These are phyloP conservation scores for Poicephalus gulielmi DNA, from an alignment of 2,113 vertebrate species.

Conservation along the genomic window DNA sequence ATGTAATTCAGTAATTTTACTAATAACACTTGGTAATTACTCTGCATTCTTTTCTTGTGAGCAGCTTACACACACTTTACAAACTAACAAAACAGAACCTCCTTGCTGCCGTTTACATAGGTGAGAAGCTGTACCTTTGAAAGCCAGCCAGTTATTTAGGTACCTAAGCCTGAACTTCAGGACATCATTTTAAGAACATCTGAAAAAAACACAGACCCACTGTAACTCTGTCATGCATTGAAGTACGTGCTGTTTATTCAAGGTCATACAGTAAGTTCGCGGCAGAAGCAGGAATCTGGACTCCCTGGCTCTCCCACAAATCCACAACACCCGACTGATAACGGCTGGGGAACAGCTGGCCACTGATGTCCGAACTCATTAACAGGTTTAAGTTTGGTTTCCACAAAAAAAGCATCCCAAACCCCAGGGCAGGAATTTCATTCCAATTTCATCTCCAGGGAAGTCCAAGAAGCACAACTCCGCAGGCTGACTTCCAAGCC, in stretches of 20 bases:
- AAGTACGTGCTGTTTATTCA: background rate
- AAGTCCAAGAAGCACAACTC: background rate
- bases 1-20: conserved; percentile 1
- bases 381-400: background rate
- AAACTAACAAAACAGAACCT: background rate
- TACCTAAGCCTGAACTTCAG: background rate
- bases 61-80: background rate
- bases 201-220: background rate
- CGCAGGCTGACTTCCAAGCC: background rate
- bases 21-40: background rate
- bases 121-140: background rate
- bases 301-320: background rate
- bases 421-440: background rate
- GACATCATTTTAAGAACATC: background rate
- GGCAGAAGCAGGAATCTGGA: background rate
- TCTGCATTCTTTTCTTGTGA: background rate
- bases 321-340: background rate
- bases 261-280: background rate
- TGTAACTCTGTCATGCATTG: background rate
- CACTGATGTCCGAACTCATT: background rate
- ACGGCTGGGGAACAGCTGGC: background rate
- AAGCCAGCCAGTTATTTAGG: background rate
- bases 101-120: background rate
- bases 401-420: background rate
- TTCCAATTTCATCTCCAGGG: background rate